Conservation (phyloP, 2,113 vertebrate genomes). For the Engystomops pustulosus region DNA sequence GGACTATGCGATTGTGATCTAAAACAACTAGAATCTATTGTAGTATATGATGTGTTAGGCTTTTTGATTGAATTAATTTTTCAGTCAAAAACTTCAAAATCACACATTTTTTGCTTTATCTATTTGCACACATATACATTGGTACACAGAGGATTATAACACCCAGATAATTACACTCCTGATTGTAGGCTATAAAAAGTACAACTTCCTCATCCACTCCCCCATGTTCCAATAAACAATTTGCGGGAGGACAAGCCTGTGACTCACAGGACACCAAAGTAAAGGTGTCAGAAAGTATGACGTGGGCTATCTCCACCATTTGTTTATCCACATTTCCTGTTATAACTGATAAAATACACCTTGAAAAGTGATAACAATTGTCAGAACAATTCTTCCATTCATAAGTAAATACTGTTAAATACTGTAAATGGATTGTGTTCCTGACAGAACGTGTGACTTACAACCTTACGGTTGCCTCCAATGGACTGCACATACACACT, state of each 20-base stretch:
- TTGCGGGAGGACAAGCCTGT: background rate
- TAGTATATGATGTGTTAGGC: background rate
- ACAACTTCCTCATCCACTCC: background rate
- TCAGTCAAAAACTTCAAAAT: too few relatives aligned
- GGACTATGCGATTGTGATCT: too few relatives aligned
- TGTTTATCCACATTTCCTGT: background rate
- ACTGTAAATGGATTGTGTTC: too few relatives aligned
- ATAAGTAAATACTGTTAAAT: too few relatives aligned
- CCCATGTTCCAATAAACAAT: background rate
- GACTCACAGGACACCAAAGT: constrained; percentile 2
- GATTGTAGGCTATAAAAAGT: background rate
- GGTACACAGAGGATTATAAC: background rate
- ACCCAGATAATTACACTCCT: background rate
- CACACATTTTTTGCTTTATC: background rate
- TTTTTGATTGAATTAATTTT: background rate
- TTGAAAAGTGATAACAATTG: too few relatives aligned
- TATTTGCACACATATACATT: background rate
- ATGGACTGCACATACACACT: too few relatives aligned
- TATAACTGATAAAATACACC: background rate
- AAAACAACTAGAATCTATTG: background rate
- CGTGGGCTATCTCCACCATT: background rate
- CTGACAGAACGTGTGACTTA: too few relatives aligned
- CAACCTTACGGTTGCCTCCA: too few relatives aligned
- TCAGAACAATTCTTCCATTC: background rate
- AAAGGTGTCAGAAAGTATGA: background rate